Evolutionary conservation across 2,113 vertebrate genomes (phyloP), one percentile per base, ranked within the genome.

Genomic region (Spermophilus dauricus): DNA sequence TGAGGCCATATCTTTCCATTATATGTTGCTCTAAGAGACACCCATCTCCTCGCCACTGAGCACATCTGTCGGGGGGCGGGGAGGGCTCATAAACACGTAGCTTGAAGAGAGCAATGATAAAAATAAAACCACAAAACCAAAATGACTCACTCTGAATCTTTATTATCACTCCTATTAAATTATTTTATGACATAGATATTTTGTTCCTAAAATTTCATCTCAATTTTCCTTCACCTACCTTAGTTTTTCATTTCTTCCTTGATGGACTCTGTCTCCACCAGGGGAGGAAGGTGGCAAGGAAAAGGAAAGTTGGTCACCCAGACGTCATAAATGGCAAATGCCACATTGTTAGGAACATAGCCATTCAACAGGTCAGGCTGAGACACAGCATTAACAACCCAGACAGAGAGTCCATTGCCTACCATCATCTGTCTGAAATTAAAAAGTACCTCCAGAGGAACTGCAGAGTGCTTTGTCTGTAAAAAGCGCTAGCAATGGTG

Each of bases 401-500:
- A 97, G 92, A 18, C 37, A 85, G 96, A 96, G 12, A 98, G 97
- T 91, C 70, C 65, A 80, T 89, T 85, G 91, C 90, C 94, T 92
- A 94, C 89, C 20, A 94, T 73, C 91, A 95, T 91, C 94, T 9
- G 90, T 95, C 65, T 98, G 94, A 97, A 98, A 98, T 94, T 70
- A 92, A 94, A 94, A 97, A 96, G 81, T 45, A 95, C 81, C 87
- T 98, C 97, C 93, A 93, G 98, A 98, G 96, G 94, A 98, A 95
- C 45, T 89, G 93, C 85, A 98, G 97, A 96, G 88, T 97, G 97
- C 97, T 98, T 98, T 98, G 98, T 98, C 98, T 98, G 98, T 96
- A 98, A 94, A 98, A 98, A 98, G 87, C 91, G 95, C 96, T 78
- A 61, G 5, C 93, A 97, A 98, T 28, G 51, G 97, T 94, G 97